These are phyloP conservation scores for Microtus ochrogaster DNA, from an alignment of 2,113 vertebrate genomes.

Conservation along the genomic window DNA sequence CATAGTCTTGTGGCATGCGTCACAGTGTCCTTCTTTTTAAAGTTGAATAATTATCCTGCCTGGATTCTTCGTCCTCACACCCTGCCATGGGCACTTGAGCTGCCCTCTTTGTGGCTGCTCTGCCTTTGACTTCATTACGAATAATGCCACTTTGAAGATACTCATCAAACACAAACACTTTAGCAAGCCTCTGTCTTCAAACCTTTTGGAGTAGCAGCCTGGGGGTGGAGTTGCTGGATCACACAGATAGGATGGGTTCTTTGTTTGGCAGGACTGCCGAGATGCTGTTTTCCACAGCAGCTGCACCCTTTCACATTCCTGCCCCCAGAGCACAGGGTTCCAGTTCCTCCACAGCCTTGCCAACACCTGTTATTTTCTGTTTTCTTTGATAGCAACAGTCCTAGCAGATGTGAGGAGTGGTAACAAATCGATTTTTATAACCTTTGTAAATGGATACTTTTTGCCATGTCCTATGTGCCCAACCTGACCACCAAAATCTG, in stretches of 20 bases:
- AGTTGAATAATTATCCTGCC: neutral
- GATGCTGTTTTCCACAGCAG: neutral
- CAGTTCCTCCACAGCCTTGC: neutral
- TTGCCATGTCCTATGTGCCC: neutral
- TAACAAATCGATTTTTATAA: conserved; percentile 28
- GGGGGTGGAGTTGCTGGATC: neutral
- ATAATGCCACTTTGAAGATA: neutral
- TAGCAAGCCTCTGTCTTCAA: neutral
- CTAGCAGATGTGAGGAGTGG: neutral
- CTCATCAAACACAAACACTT: neutral
- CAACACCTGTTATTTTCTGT: neutral
- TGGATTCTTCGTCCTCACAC: neutral
- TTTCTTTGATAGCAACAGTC: neutral
- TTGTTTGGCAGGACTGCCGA: neutral
- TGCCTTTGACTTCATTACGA: neutral
- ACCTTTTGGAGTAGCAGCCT: neutral
- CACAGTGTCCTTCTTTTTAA: neutral
- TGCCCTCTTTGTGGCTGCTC: neutral
- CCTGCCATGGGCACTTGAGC: neutral
- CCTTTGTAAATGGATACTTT: neutral
- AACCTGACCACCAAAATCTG: neutral
- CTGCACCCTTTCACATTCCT: neutral
- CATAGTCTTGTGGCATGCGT: neutral
- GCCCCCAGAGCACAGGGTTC: neutral
- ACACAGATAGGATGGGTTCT: neutral